These are phyloP conservation scores for Montipora efflorescens DNA, from an alignment of 64 coral and sea anemone genomes.

Conservation along the genomic window DNA sequence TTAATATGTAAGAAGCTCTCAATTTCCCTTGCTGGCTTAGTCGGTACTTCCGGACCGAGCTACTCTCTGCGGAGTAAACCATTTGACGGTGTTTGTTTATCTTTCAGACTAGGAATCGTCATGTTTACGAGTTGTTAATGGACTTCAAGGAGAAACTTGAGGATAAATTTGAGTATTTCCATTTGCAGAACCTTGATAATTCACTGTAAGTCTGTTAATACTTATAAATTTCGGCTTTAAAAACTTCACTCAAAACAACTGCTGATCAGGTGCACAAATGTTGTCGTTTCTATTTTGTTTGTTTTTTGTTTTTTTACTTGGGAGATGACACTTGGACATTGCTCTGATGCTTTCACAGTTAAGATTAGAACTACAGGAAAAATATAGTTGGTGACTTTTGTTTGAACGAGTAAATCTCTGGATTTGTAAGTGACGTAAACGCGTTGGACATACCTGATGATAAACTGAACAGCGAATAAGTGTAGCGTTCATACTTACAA, in stretches of 20 bases:
- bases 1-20: no score
- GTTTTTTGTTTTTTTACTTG: no score
- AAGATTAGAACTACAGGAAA: background rate
- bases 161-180: constrained; percentile 46
- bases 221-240: background rate
- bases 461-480: no score
- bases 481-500: no score
- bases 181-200: constrained; percentile 23
- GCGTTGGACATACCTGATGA: no score
- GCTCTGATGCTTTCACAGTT: no score
- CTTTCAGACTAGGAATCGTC: constrained; percentile 59
- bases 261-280: background rate
- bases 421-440: no score
- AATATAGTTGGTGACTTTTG: background rate
- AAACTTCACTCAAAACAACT: background rate
- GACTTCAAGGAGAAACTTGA: constrained; percentile 71
- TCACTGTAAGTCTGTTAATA: background rate
- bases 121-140: constrained; percentile 74
- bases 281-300: background rate
- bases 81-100: background rate
- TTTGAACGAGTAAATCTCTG: background rate
- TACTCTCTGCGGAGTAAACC: no score
- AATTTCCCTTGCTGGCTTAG: no score
- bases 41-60: no score
- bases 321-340: no score